phyloP scores from a whole-genome alignment of 2,113 vertebrate species.

The Trochalopteron elliotii region DNA sequence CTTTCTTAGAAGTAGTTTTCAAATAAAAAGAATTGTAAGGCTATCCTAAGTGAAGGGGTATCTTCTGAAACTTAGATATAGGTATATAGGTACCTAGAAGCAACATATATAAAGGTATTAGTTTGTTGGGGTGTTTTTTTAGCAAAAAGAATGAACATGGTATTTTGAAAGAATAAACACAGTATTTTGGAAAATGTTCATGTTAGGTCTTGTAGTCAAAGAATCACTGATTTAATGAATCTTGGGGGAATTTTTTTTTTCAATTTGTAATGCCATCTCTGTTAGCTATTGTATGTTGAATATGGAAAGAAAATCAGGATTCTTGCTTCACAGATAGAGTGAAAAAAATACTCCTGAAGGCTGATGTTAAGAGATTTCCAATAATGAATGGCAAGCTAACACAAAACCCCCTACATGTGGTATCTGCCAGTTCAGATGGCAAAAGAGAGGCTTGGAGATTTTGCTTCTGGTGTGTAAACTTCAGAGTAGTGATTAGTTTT shows the following conservation, averaged over 20 bases:
- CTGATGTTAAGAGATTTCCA: neutral
- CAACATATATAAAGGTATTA: neutral
- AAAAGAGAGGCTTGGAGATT: neutral
- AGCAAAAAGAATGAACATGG: neutral
- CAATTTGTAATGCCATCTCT: neutral
- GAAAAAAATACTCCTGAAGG: neutral
- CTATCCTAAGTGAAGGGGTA: neutral
- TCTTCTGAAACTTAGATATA: neutral
- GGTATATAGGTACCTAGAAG: neutral
- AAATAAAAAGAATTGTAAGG: neutral
- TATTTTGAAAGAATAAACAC: neutral
- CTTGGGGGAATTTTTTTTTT: neutral
- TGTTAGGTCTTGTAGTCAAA: neutral
- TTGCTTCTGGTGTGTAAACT: neutral
- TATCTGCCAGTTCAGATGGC: neutral
- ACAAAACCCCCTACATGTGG: neutral
- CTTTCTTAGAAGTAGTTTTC: neutral
- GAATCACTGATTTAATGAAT: neutral
- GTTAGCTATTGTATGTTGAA: neutral
- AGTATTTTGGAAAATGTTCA: neutral
- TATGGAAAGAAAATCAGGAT: neutral
- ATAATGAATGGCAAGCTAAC: neutral
- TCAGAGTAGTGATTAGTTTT: neutral
- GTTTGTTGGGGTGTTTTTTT: neutral
- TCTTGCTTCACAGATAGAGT: neutral